These are phyloP conservation scores for Cirrhinus mrigala DNA, from an alignment of 2,797 vertebrate species.

Conservation along the genomic window DNA sequence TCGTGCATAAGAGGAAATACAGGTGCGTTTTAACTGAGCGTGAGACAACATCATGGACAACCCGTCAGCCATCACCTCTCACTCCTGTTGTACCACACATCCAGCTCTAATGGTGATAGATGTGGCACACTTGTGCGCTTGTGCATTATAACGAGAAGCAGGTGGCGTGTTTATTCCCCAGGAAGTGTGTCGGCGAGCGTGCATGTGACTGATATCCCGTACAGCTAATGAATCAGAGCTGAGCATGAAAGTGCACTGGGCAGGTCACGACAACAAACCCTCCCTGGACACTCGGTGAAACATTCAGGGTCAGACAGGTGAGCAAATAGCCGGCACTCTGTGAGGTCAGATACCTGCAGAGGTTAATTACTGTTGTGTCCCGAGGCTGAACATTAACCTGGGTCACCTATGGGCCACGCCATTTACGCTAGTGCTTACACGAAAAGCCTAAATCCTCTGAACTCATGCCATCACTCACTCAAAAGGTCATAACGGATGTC, in stretches of 20 bases:
- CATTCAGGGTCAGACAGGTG: conserved; percentile 36
- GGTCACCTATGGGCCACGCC: conserved; percentile 10
- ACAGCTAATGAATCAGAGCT: conserved; percentile 24
- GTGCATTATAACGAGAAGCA: conserved; percentile 23
- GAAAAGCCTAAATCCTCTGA: conserved; percentile 5
- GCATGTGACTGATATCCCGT: conserved; percentile 17
- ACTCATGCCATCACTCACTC: conserved; percentile 11
- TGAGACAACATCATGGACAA: conserved; percentile 9
- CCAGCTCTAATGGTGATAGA: conserved; percentile 18
- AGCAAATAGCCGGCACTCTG: conserved; percentile 24
- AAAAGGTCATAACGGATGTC: conserved; percentile 23
- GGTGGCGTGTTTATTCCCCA: conserved; percentile 38
- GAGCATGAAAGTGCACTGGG: background rate
- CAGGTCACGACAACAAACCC: conserved; percentile 18
- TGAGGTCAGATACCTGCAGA: conserved; percentile 42
- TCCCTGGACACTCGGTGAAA: conserved; percentile 18
- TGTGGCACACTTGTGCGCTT: background rate
- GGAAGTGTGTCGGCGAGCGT: background rate
- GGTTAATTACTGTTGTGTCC: conserved; percentile 48
- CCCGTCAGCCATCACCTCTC: conserved; percentile 21
- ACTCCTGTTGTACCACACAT: conserved; percentile 3
- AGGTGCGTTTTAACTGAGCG: conserved; percentile 39
- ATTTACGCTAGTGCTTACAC: conserved; percentile 16
- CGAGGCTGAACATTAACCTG: conserved; percentile 33
- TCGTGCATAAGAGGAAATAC: conserved; percentile 42